Evolutionary conservation across 2,888 invertebrate genomes (phyloP).

Genomic region (Monoplex corrugatus): DNA sequence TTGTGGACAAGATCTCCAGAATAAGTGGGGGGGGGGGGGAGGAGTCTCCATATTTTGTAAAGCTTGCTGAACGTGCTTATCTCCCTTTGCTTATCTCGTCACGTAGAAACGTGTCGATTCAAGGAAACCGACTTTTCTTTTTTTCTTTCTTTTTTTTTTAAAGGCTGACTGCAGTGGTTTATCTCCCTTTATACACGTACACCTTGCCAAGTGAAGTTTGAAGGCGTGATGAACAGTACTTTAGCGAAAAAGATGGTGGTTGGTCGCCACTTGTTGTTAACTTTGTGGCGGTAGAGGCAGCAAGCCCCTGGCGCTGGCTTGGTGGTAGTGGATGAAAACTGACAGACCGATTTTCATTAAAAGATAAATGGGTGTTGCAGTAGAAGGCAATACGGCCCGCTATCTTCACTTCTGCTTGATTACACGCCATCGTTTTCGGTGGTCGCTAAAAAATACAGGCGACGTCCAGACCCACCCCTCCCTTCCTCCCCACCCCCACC

Average conservation of each 20-base stretch:
- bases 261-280: constrained; percentile 40
- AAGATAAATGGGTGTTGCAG: constrained; percentile 49
- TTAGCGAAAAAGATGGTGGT: constrained; percentile 18
- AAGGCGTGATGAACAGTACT: constrained; percentile 31
- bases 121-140: constrained; percentile 18
- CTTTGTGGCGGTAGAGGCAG: not conserved
- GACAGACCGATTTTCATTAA: constrained; percentile 51
- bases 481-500: too few species aligned
- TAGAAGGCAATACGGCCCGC: constrained; percentile 45
- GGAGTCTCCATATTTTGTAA: too few species aligned
- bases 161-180: not conserved
- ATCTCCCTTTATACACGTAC: constrained; percentile 38
- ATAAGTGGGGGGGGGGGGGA: too few species aligned
- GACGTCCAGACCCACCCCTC: not conserved
- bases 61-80: constrained; percentile 31
- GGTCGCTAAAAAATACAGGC: constrained; percentile 27
- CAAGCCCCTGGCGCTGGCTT: too few species aligned
- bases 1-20: not conserved
- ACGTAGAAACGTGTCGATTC: not conserved
- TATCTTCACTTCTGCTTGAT: constrained; percentile 48
- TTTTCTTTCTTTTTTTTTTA: too few species aligned
- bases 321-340: constrained; percentile 44
- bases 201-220: constrained; percentile 41
- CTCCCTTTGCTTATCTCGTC: constrained; percentile 25
- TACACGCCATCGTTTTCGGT: constrained; percentile 48